A percentile compares a stretch with the other conserved stretches of the same genome.
phyloP scores from a whole-genome alignment of 2,113 vertebrate genomes.

The Calcarius ornatus region DNA sequence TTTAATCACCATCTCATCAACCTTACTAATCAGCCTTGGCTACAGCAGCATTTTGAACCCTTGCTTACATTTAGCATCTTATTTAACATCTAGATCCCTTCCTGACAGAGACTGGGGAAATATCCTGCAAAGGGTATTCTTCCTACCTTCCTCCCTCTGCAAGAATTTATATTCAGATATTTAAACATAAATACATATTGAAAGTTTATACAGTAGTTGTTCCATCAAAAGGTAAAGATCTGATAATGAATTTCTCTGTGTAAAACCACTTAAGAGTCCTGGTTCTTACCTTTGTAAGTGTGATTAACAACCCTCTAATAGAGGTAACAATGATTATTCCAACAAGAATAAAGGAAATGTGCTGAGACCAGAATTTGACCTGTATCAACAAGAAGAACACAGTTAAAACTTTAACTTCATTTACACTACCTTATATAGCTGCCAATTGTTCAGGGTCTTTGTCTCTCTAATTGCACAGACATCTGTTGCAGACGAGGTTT shows the following conservation, averaged over 20 bases:
- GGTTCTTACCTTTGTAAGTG: constrained; percentile 91
- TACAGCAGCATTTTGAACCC: not conserved
- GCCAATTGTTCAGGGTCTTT: not conserved
- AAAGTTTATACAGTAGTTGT: not conserved
- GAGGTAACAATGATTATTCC: constrained; percentile 99
- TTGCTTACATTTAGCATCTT: not conserved
- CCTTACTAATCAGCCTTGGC: not conserved
- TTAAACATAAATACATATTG: not conserved
- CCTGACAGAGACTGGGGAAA: not conserved
- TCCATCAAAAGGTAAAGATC: not conserved
- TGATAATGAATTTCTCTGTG: not conserved
- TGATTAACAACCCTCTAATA: constrained; percentile 94
- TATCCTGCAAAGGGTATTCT: not conserved
- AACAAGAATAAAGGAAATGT: constrained; percentile 97
- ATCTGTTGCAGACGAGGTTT: not conserved
- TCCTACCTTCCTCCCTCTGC: not conserved
- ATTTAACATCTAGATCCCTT: not conserved
- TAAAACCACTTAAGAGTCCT: not conserved
- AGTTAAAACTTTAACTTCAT: not conserved
- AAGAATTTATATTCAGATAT: not conserved
- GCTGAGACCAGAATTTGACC: constrained; percentile 99
- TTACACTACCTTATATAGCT: not conserved
- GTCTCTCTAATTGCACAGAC: not conserved
- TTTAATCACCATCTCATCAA: not conserved
- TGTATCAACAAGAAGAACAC: constrained; percentile 54